Percentiles rank a stretch among this genome's conserved stretches.
phyloP scores from a whole-genome alignment of 2,797 vertebrate genomes.

The Sarcophilus harrisii region DNA sequence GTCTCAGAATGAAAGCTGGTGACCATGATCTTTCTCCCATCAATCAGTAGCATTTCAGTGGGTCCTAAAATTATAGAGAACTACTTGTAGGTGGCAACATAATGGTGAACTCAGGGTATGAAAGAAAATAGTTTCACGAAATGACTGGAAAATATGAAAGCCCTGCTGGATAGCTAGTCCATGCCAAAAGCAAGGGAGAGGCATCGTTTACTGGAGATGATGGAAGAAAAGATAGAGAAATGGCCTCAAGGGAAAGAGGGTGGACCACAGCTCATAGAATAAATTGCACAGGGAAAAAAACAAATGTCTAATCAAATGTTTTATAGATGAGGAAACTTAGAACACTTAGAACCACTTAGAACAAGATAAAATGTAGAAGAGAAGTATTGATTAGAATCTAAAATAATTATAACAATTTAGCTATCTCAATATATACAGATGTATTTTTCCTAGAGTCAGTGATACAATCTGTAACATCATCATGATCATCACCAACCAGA shows the following conservation, averaged over 20 bases:
- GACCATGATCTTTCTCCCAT: slow-evolving; percentile 44
- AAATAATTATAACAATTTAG: background rate
- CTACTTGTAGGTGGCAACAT: slow-evolving; percentile 22
- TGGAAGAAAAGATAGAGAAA: background rate
- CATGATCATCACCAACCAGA: background rate
- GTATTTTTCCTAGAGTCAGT: background rate
- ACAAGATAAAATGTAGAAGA: background rate
- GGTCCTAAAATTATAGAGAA: slow-evolving; percentile 61
- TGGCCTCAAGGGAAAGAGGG: slow-evolving; percentile 9
- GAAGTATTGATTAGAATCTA: background rate
- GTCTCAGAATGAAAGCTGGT: background rate
- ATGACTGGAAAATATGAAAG: slow-evolving; percentile 36
- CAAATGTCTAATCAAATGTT: background rate
- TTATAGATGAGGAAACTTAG: background rate
- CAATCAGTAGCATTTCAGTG: slow-evolving; percentile 20
- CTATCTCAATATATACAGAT: background rate
- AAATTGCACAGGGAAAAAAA: slow-evolving; percentile 13
- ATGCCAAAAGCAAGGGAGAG: slow-evolving; percentile 45
- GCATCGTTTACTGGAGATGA: background rate
- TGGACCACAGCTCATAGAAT: slow-evolving; percentile 11
- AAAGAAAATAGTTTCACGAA: slow-evolving; percentile 23
- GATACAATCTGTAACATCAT: background rate
- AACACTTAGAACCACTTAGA: background rate
- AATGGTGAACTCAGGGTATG: slow-evolving; percentile 46
- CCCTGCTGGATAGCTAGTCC: background rate